Evolutionary conservation across 2,113 vertebrate species (phyloP).

Genomic region (Gnathonemus echidnorhynchus): DNA sequence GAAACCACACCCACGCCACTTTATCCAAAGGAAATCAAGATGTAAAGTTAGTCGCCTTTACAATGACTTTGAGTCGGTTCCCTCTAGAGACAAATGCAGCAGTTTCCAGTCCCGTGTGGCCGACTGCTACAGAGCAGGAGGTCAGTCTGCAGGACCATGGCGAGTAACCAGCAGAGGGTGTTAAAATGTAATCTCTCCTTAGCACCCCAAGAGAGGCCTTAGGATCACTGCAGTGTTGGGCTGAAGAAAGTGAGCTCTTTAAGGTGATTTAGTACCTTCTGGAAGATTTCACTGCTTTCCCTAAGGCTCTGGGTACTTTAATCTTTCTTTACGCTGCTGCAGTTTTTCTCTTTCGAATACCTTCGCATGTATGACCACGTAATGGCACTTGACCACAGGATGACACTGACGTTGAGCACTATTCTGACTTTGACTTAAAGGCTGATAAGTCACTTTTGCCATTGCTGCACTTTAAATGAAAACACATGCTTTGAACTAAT

Average conservation of each 20-base stretch:
- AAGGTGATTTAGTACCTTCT: background rate
- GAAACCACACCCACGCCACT: background rate
- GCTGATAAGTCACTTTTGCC: background rate
- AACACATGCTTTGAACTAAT: background rate
- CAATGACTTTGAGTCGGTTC: slow-evolving; percentile 47
- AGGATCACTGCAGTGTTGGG: slow-evolving; percentile 37
- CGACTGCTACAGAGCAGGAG: background rate
- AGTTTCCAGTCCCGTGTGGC: background rate
- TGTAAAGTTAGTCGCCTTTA: slow-evolving; percentile 38
- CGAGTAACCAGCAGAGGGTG: slow-evolving; percentile 44
- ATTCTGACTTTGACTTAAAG: background rate
- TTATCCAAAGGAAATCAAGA: background rate
- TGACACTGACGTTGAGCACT: background rate
- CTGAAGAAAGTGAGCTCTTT: slow-evolving; percentile 31
- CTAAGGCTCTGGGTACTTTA: background rate
- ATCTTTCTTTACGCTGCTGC: background rate
- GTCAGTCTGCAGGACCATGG: slow-evolving; percentile 24
- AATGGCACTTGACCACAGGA: background rate
- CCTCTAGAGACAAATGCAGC: background rate
- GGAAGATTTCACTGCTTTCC: background rate
- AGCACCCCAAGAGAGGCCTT: slow-evolving; percentile 45
- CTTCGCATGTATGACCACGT: background rate
- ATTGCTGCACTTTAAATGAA: background rate
- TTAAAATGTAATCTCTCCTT: slow-evolving; percentile 61
- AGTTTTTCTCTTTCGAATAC: background rate